Conservation (phyloP, 2,888 invertebrate species). For the Adelphocoris suturalis region DNA sequence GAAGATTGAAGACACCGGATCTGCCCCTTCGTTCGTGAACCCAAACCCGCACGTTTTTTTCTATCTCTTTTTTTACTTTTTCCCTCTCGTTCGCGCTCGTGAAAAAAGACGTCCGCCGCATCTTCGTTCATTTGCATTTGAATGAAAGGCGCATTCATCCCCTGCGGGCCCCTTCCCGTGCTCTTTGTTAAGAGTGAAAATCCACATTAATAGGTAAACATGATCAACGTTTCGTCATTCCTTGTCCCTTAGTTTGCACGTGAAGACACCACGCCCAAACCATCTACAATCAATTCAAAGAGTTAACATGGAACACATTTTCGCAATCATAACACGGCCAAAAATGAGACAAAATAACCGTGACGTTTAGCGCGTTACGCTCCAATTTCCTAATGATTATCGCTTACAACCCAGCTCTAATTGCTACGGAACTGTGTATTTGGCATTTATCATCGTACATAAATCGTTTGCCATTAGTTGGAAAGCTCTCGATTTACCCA, state of each 20-base stretch:
- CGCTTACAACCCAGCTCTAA: too few species aligned
- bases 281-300: too few species aligned
- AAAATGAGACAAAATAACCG: too few species aligned
- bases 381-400: too few species aligned
- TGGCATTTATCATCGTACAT: too few species aligned
- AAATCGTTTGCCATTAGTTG: too few species aligned
- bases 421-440: too few species aligned
- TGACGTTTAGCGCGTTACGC: too few species aligned
- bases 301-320: too few species aligned
- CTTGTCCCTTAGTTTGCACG: background rate
- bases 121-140: constrained; percentile 33
- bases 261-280: too few species aligned
- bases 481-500: too few species aligned
- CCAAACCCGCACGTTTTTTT: constrained; percentile 32
- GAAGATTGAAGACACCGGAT: constrained; percentile 39
- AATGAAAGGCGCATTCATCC: constrained; percentile 23
- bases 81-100: constrained; percentile 10
- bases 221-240: background rate
- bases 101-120: background rate
- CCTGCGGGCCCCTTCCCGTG: background rate
- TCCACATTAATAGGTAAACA: background rate
- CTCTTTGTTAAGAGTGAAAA: background rate
- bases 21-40: constrained; percentile 20
- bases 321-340: too few species aligned
- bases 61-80: background rate